Conservation (phyloP, 2,888 invertebrate species). For the Nephrotoma appendiculata region DNA sequence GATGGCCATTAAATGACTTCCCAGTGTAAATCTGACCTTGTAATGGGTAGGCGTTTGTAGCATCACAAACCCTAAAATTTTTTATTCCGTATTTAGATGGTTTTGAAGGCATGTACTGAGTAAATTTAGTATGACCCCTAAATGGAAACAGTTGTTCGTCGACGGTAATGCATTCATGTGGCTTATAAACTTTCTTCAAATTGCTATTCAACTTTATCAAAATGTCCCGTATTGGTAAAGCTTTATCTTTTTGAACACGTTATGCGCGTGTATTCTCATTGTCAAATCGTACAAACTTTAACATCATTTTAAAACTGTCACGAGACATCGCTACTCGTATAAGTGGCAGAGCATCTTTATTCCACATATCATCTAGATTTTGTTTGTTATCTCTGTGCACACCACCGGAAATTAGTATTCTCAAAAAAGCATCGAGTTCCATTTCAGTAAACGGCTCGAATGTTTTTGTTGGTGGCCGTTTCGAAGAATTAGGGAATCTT, state of each 20-base stretch:
- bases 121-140: not conserved
- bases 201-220: not conserved
- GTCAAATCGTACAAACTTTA: not conserved
- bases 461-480: not conserved
- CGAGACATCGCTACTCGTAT: not conserved
- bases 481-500: not conserved
- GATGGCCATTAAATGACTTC: not conserved
- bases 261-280: not conserved
- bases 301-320: not conserved
- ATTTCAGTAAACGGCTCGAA: not conserved
- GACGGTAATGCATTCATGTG: not conserved
- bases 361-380: not conserved
- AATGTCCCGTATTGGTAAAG: not conserved
- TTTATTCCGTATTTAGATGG: not conserved
- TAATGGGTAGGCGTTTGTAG: not conserved
- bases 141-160: not conserved
- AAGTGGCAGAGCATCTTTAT: not conserved
- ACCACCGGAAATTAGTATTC: not conserved
- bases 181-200: not conserved
- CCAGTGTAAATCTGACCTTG: not conserved
- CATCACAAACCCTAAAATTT: not conserved
- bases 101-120: not conserved
- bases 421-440: not conserved
- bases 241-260: not conserved
- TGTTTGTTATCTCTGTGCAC: not conserved